Percentiles rank a stretch among this genome's conserved stretches.
Evolutionary conservation across 1,140 invertebrate genomes (phyloP).

Genomic region (Cepaea nemoralis): DNA sequence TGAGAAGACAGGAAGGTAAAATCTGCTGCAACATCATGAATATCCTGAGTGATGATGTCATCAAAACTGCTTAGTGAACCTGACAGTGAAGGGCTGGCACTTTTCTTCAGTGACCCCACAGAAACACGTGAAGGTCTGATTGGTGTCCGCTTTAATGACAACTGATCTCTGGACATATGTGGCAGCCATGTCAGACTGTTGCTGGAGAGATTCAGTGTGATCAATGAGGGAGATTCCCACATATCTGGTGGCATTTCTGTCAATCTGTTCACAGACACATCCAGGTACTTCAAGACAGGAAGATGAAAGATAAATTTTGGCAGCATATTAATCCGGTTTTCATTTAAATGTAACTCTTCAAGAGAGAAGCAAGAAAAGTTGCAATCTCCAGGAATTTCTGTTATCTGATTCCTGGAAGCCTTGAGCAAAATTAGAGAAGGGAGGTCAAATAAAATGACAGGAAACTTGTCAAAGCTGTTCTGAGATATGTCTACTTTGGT

Average conservation of each 20-base stretch:
- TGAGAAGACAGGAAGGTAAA: neutral
- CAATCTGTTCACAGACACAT: slow-evolving; percentile 95
- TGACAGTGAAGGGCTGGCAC: slow-evolving; percentile 10
- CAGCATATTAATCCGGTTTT: slow-evolving; percentile 86
- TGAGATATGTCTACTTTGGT: slow-evolving; percentile 94
- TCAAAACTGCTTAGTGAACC: slow-evolving; percentile 11
- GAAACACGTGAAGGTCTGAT: neutral
- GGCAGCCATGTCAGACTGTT: slow-evolving; percentile 91
- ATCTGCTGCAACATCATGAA: neutral
- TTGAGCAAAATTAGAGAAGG: slow-evolving; percentile 85
- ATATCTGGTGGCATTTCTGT: slow-evolving; percentile 85
- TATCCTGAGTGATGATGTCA: neutral
- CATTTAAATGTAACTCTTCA: slow-evolving; percentile 90
- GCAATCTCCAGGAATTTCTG: slow-evolving; percentile 76
- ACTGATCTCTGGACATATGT: slow-evolving; percentile 25
- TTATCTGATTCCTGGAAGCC: slow-evolving; percentile 88
- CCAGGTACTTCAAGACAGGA: slow-evolving; percentile 84
- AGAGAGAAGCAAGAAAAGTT: slow-evolving; percentile 77
- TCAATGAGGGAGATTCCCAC: slow-evolving; percentile 78
- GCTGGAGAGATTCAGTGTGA: slow-evolving; percentile 89
- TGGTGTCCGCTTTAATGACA: neutral
- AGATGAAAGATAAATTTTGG: slow-evolving; percentile 86
- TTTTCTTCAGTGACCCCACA: neutral
- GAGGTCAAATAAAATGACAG: slow-evolving; percentile 86
- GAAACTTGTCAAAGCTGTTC: slow-evolving; percentile 87